A percentile compares a stretch with the other conserved stretches of the same genome.
Evolutionary conservation across 2,888 invertebrate species (phyloP).

Genomic region (Synergus umbraculus): DNA sequence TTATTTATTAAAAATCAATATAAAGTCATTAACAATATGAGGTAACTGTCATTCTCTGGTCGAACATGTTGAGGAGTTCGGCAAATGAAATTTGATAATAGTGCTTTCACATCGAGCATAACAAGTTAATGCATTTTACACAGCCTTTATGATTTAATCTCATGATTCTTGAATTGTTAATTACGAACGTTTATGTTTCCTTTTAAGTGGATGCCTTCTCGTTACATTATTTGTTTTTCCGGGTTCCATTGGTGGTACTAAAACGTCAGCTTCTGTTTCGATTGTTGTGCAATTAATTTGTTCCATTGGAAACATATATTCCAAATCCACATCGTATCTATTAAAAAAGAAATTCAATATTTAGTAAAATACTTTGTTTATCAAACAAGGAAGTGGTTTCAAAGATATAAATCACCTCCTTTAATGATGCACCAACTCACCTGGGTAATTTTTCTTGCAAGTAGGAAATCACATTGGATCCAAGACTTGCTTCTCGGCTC

Average conservation of each 20-base stretch:
- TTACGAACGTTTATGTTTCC: constrained; percentile 69
- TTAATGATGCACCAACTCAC: constrained; percentile 56
- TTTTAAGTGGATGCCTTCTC: constrained; percentile 78
- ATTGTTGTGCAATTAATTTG: constrained; percentile 83
- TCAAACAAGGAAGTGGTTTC: constrained; percentile 10
- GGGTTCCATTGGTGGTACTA: constrained; percentile 62
- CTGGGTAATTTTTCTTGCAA: constrained; percentile 86
- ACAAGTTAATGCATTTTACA: neutral
- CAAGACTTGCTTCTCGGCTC: constrained; percentile 82
- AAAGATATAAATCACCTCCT: neutral
- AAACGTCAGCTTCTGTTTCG: constrained; percentile 70
- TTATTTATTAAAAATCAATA: constrained; percentile 2
- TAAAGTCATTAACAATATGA: constrained; percentile 11
- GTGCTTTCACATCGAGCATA: neutral
- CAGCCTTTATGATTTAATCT: constrained; percentile 3
- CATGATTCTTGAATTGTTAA: neutral
- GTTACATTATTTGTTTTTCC: constrained; percentile 62
- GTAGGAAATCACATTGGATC: constrained; percentile 86
- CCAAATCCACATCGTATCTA: constrained; percentile 89
- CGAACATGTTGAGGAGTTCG: neutral
- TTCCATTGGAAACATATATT: constrained; percentile 90
- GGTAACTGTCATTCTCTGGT: neutral
- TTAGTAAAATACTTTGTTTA: too few species aligned
- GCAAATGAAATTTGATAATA: neutral
- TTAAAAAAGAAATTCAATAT: neutral